Base-by-base conservation (phyloP, 2,888 invertebrate species). In the Gastrophysa polygoni region DNA sequence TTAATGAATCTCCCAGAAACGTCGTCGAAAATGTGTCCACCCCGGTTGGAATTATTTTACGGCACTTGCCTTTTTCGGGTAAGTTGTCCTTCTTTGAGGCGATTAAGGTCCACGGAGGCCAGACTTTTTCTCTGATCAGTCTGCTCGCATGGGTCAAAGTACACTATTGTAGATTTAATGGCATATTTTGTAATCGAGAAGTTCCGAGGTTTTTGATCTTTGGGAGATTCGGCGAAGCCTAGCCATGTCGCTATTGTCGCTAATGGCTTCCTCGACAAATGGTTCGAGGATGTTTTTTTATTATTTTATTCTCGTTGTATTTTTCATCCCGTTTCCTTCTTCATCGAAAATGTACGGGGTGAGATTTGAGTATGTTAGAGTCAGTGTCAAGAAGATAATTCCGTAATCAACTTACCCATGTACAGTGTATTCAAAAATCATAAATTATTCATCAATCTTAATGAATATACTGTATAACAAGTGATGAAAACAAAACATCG, bases 141-240 rank as follows among this genome's bases (percentile, higher is more conserved):
- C 38, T 8, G 38, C 11, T 14, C 14, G 43, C n/a, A 20, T 8
- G 54, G 43, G 43, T 54, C 54, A 54, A 54, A 54, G 44, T 54
- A 16, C 51, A 54, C 43, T 54, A 43, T 56, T 51, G 56, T 57
- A 50, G 51, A 51, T 56, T 61, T 57, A 61, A 61, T 61, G 56
- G 34, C 17, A 21, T 28, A 50, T 50, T 57, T 43, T 46, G 54
- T 54, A 59, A 59, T 59, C 47, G 54, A 59, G 47, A 43, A 43
- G 54, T 24, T 43, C 43, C 38, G 43, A 43, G 43, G n/a, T 18
- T 16, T 54, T 44, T 16, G 34, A 43, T 24, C 24, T 38, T 43
- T 16, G 43, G 16, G 14, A 16, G 52, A 43, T 24, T 24, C 54
- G 43, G 24, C 54, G 38, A 17, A 20, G 54, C 43, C 24, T 14